phyloP scores from a whole-genome alignment of 2,888 invertebrate species.

The Eupithecia insigniata region DNA sequence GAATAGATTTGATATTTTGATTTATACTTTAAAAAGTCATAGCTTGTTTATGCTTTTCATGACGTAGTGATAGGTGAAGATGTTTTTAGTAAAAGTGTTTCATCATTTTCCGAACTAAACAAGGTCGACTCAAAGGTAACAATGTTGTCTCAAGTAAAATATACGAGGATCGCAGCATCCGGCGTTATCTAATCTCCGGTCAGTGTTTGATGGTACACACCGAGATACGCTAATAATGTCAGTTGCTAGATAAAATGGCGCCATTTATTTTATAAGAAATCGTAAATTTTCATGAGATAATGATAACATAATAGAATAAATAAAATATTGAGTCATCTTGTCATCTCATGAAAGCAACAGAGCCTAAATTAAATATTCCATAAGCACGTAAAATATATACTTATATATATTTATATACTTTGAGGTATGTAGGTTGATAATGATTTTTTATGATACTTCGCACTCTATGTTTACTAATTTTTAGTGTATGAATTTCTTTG shows the following conservation, averaged over 20 bases:
- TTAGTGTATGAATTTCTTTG: neutral
- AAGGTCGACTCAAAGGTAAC: constrained; percentile 46
- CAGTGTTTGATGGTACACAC: constrained; percentile 75
- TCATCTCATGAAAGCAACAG: neutral
- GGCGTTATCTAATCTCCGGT: constrained; percentile 82
- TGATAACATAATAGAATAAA: neutral
- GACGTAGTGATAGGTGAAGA: neutral
- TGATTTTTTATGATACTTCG: neutral
- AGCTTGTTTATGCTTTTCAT: neutral
- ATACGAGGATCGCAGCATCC: constrained; percentile 67
- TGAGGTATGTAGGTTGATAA: neutral
- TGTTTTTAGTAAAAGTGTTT: neutral
- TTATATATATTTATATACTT: no score
- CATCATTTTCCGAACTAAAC: constrained; percentile 10
- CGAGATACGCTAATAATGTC: constrained; percentile 61
- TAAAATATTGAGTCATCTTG: neutral
- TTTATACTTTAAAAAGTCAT: neutral
- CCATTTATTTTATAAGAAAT: constrained; percentile 10
- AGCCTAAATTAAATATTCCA: neutral
- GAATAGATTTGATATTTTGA: neutral
- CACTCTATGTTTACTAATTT: neutral
- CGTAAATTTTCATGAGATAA: constrained; percentile 4
- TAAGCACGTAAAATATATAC: no score
- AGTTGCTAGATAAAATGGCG: constrained; percentile 50
- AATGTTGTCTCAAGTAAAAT: constrained; percentile 56